Evolutionary conservation across 2,888 invertebrate species (phyloP).

Genomic region (Corythucha ciliata): DNA sequence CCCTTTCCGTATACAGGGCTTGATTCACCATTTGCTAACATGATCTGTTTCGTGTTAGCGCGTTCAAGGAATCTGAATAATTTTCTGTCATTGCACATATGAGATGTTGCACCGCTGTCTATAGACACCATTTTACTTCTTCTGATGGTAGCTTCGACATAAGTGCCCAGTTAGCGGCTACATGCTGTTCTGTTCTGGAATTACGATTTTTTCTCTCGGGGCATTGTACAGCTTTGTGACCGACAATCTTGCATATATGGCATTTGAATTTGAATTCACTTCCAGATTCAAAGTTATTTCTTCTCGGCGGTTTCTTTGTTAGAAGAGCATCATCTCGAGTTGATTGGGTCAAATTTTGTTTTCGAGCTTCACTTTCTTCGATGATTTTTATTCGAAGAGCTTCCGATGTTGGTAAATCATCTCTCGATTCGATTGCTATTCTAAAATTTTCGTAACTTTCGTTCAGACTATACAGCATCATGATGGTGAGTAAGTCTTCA

Average conservation of each 20-base stretch:
- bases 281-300: background rate
- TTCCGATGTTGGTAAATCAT: slow-evolving; percentile 2
- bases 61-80: background rate
- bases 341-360: background rate
- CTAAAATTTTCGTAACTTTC: background rate
- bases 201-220: background rate
- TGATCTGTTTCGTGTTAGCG: too few species aligned
- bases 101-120: slow-evolving; percentile 8
- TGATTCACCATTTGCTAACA: background rate
- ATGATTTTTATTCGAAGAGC: background rate
- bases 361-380: background rate
- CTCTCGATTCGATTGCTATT: background rate
- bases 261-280: slow-evolving; percentile 1
- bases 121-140: slow-evolving; percentile 12
- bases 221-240: slow-evolving; percentile 2
- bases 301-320: background rate
- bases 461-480: background rate
- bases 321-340: slow-evolving; percentile 1
- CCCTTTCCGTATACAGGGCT: background rate
- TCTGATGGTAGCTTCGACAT: too few species aligned
- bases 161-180: too few species aligned
- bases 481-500: background rate
- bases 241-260: slow-evolving; percentile 2
- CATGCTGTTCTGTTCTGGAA: too few species aligned
- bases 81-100: too few species aligned